These are phyloP conservation scores for Halyomorpha halys DNA, from an alignment of 1,140 invertebrate species.

Conservation along the genomic window DNA sequence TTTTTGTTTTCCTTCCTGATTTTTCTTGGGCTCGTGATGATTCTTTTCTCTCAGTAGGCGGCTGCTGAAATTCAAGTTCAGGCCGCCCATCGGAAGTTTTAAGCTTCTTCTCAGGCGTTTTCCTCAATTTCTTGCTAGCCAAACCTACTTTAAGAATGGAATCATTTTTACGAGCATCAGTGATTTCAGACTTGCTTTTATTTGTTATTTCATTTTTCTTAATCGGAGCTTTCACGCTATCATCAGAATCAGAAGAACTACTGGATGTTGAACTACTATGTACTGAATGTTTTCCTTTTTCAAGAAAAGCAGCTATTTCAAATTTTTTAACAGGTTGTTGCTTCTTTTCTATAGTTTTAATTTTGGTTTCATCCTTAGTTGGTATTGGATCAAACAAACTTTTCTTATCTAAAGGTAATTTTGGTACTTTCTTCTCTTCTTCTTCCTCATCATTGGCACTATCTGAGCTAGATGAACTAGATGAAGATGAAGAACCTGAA, in stretches of 20 bases:
- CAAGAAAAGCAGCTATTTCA: constrained; percentile 48
- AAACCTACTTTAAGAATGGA: constrained; percentile 34
- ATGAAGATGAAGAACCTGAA: constrained; percentile 41
- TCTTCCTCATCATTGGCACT: constrained; percentile 40
- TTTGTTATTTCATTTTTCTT: constrained; percentile 26
- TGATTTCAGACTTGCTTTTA: constrained; percentile 9
- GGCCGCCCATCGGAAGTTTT: constrained; percentile 72
- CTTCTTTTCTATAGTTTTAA: constrained; percentile 28
- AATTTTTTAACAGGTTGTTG: constrained; percentile 18
- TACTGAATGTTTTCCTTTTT: constrained; percentile 41
- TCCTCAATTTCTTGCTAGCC: constrained; percentile 47
- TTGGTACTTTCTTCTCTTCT: constrained; percentile 35
- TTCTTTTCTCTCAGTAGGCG: constrained; percentile 63
- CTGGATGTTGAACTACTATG: constrained; percentile 34
- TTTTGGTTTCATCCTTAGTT: constrained; percentile 25
- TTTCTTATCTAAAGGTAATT: constrained; percentile 33
- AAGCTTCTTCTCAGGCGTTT: constrained; percentile 71
- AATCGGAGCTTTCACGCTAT: constrained; percentile 22
- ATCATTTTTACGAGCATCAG: constrained; percentile 28
- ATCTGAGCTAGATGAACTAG: constrained; percentile 41
- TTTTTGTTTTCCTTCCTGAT: constrained; percentile 27
- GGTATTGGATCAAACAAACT: constrained; percentile 28
- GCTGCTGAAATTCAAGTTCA: constrained; percentile 59
- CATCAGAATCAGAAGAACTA: constrained; percentile 31
- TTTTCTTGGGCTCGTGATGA: constrained; percentile 40